Base-by-base conservation (phyloP, 2,797 vertebrate genomes). In the Staurois parvus region DNA sequence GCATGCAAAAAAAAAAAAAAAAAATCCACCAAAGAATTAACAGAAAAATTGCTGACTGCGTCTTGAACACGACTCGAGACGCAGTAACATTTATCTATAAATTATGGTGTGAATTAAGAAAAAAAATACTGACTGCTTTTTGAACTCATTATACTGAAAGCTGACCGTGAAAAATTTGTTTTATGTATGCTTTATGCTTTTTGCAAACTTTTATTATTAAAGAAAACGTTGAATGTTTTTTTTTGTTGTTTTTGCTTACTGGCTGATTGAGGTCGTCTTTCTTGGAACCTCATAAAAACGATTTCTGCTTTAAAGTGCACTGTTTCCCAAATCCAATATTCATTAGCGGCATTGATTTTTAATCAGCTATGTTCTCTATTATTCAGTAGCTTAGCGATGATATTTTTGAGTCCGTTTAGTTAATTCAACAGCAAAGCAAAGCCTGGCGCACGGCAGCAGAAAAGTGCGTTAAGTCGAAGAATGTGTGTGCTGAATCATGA, bases 311-410 rank as follows among this genome's bases (percentile, higher is more conserved):
- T 32, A 69, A 70, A 64, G 40, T 84, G 73, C 29, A 68, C 19
- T 34, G 29, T 26, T 59, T 76, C 15, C 32, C 15, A 59, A 77
- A 77, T 84, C 45, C 66, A 70, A 76, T 69, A 77, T 76, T 76
- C 40, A 76, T 69, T 76, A 76, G 76, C 6, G 32, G 34, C 68
- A 81, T 81, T 81, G 79, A 81, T 81, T 81, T 81, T 72, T 81
- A 81, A 81, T 81, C 79, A 72, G 68, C 34, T 32, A 12, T 8
- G 24, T 21, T 81, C 30, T 45, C 45, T 81, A 72, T 81, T 72
- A 81, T 72, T 81, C 68, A 59, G 69, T 17, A 56, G 67, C 12
- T 15, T 9, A 9, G 32, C 26, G 17, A 67, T 59, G 48, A 72
- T 30, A 59, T 37, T 81, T 72, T 40, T 15, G 29, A 34, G 19